phyloP scores from a whole-genome alignment of 1,140 invertebrate genomes.

The Drosophila littoralis region DNA sequence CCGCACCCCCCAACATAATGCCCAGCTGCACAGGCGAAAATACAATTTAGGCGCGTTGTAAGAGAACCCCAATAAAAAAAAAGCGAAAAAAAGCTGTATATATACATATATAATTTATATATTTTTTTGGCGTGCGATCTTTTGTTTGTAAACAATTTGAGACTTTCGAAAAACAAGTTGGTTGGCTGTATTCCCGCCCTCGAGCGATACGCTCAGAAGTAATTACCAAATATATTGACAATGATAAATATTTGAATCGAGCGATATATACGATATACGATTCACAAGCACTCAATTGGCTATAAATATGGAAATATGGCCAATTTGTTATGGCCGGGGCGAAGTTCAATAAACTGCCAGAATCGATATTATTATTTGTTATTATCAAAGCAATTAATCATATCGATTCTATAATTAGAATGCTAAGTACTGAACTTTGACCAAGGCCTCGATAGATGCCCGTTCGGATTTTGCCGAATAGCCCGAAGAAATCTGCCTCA shows the following conservation, averaged over 20 bases:
- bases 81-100: neutral
- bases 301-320: conserved; percentile 32
- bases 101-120: neutral
- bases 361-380: neutral
- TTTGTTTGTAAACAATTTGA: conserved; percentile 16
- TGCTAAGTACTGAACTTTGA: conserved; percentile 20
- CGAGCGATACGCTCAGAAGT: neutral
- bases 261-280: neutral
- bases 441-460: conserved; percentile 4
- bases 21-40: neutral
- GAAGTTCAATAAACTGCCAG: conserved; percentile 10
- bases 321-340: conserved; percentile 12
- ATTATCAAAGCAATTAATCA: conserved; percentile 36
- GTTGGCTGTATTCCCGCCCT: conserved; percentile 4
- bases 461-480: neutral
- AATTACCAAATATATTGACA: conserved; percentile 26
- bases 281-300: conserved; percentile 13
- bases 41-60: conserved; percentile 9
- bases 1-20: neutral
- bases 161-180: conserved; percentile 20
- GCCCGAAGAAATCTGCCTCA: neutral
- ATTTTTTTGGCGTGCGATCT: neutral
- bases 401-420: conserved; percentile 30
- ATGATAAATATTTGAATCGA: conserved; percentile 32
- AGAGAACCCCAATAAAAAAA: neutral